Evolutionary conservation across 2,113 vertebrate species (phyloP).

Genomic region (Pipra filicauda): DNA sequence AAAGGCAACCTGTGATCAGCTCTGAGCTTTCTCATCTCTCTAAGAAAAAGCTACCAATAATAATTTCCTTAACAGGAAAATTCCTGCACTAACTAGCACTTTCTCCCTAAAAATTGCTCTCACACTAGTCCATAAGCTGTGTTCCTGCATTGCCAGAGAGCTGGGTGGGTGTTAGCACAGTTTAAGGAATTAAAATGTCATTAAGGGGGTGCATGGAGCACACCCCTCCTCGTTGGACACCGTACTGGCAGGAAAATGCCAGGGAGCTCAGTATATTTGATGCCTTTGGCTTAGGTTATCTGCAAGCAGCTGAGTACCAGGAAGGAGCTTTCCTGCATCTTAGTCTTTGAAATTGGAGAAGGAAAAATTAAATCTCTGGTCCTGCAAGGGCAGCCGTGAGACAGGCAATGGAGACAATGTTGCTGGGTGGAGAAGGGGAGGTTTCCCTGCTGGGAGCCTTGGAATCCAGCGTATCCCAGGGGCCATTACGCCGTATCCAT

Average conservation of each 20-base stretch:
- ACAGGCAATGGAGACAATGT: not conserved
- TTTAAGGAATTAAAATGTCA: not conserved
- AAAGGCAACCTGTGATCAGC: not conserved
- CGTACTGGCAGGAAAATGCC: not conserved
- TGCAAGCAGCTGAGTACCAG: not conserved
- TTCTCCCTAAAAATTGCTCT: not conserved
- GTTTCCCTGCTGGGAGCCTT: not conserved
- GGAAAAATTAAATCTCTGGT: not conserved
- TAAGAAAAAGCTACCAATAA: not conserved
- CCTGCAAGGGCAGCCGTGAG: not conserved
- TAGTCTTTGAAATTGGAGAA: not conserved
- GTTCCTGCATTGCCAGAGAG: not conserved
- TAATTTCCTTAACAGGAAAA: not conserved
- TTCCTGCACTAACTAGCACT: not conserved
- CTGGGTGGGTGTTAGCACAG: not conserved
- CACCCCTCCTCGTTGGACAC: not conserved
- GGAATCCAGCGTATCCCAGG: not conserved
- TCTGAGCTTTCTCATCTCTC: not conserved
- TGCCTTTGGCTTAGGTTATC: not conserved
- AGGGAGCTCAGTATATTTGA: not conserved
- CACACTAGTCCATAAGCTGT: not conserved
- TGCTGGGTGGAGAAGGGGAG: not conserved
- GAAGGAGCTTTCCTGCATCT: not conserved
- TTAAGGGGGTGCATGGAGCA: not conserved
- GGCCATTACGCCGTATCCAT: not conserved